Evolutionary conservation across 2,888 invertebrate species (phyloP).

Genomic region (Drosophila nr. perissopoda): DNA sequence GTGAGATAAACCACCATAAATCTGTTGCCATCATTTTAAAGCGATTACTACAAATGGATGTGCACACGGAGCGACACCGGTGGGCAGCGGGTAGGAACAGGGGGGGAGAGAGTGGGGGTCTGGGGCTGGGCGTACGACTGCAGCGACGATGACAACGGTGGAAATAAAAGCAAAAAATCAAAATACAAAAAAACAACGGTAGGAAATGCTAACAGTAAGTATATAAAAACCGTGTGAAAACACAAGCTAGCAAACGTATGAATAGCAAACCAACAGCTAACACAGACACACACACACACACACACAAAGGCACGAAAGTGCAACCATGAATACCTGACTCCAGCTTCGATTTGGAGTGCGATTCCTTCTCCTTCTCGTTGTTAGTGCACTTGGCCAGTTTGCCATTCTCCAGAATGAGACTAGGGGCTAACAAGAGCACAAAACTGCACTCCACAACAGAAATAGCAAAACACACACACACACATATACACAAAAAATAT

Average conservation of each 20-base stretch:
- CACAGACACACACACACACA: conserved; percentile 16
- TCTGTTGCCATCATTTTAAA: conserved; percentile 82
- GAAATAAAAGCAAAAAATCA: conserved; percentile 27
- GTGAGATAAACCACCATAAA: conserved; percentile 82
- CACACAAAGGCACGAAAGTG: not conserved
- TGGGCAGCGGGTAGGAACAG: not conserved
- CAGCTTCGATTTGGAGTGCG: conserved; percentile 22
- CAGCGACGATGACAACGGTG: conserved; percentile 54
- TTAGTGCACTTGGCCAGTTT: conserved; percentile 30
- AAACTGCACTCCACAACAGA: conserved; percentile 34
- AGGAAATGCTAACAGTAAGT: conserved; percentile 52
- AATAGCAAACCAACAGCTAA: conserved; percentile 57
- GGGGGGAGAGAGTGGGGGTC: not conserved
- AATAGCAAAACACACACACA: conserved; percentile 32
- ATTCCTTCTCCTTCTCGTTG: conserved; percentile 6
- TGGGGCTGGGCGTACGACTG: not conserved
- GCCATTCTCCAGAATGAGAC: conserved; percentile 7
- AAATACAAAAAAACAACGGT: conserved; percentile 20
- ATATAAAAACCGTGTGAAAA: conserved; percentile 73
- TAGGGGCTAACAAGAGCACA: conserved; percentile 34
- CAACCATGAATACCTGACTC: conserved; percentile 34
- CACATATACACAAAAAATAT: conserved; percentile 19
- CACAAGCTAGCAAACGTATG: conserved; percentile 60
- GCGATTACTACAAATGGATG: conserved; percentile 78
- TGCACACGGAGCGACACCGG: conserved; percentile 42